These are phyloP conservation scores for Gymnobelideus leadbeateri DNA, from an alignment of 2,113 vertebrate genomes.

Conservation along the genomic window DNA sequence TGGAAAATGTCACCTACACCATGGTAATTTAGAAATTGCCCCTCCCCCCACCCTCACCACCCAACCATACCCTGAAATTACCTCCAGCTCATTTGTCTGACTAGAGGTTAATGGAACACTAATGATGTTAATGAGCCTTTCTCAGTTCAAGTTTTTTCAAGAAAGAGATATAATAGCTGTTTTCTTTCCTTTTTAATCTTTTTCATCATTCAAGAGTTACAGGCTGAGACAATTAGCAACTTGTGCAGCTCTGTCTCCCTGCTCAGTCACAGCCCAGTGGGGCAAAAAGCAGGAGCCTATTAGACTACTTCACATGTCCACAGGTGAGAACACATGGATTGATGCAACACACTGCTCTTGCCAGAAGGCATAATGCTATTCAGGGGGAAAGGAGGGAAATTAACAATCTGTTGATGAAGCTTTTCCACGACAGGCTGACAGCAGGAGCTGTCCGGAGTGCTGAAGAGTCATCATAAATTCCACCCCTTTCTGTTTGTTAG, in stretches of 20 bases:
- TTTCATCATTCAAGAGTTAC: slow-evolving; percentile 85
- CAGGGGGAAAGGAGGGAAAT: slow-evolving; percentile 76
- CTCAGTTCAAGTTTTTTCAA: slow-evolving; percentile 82
- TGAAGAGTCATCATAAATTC: slow-evolving; percentile 59
- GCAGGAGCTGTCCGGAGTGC: slow-evolving; percentile 72
- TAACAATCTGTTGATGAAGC: slow-evolving; percentile 81
- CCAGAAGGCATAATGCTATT: slow-evolving; percentile 80
- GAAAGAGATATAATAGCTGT: slow-evolving; percentile 89
- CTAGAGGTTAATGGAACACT: slow-evolving; percentile 89
- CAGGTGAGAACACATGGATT: slow-evolving; percentile 77
- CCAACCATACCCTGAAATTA: slow-evolving; percentile 82
- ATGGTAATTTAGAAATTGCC: slow-evolving; percentile 84
- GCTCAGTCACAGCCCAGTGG: slow-evolving; percentile 85
- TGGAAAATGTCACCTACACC: slow-evolving; percentile 83
- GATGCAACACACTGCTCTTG: slow-evolving; percentile 60
- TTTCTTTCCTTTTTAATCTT: slow-evolving; percentile 88
- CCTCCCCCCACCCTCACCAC: slow-evolving; percentile 6
- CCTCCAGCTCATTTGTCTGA: slow-evolving; percentile 86
- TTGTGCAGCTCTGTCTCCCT: slow-evolving; percentile 72
- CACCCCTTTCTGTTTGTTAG: slow-evolving; percentile 41
- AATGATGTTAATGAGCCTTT: slow-evolving; percentile 89
- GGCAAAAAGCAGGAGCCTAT: slow-evolving; percentile 83
- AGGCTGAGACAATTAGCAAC: slow-evolving; percentile 86
- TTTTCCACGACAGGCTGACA: slow-evolving; percentile 48
- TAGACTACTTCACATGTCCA: slow-evolving; percentile 77